A percentile compares a stretch with the other conserved stretches of the same genome.
These are phyloP conservation scores for Stenoptilia bipunctidactyla DNA, from an alignment of 2,888 invertebrate species.

Conservation along the genomic window DNA sequence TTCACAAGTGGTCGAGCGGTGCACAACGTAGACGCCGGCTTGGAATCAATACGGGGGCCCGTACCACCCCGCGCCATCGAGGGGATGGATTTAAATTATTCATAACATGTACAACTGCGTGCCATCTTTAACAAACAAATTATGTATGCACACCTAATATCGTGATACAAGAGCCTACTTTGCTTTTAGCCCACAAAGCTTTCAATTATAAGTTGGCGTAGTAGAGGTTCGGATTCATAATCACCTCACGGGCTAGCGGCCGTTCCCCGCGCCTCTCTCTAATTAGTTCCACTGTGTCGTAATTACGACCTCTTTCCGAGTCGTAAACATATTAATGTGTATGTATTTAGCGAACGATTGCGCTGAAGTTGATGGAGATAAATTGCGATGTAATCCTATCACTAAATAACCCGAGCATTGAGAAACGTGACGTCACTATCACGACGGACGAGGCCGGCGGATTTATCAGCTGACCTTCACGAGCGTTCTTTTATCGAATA, in stretches of 20 bases:
- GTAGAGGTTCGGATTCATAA: constrained; percentile 19
- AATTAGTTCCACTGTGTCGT: constrained; percentile 43
- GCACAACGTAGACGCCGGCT: constrained; percentile 27
- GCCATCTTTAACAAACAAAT: constrained; percentile 71
- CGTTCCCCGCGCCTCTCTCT: constrained; percentile 28
- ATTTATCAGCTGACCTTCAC: neutral
- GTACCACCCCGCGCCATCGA: constrained; percentile 39
- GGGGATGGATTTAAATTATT: constrained; percentile 71
- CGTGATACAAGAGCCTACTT: constrained; percentile 32
- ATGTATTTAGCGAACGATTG: constrained; percentile 1
- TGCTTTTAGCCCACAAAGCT: constrained; percentile 53
- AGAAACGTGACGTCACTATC: neutral
- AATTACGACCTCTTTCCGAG: constrained; percentile 18
- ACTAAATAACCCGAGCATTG: neutral
- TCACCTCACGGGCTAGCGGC: constrained; percentile 11
- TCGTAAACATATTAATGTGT: neutral
- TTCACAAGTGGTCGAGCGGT: constrained; percentile 35
- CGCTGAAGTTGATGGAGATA: neutral
- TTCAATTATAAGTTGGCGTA: constrained; percentile 63
- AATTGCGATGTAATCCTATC: neutral
- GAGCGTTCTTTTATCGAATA: neutral
- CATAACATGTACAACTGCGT: constrained; percentile 66
- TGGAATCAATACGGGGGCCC: constrained; percentile 49
- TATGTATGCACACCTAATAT: constrained; percentile 67
- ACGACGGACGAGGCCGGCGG: neutral